Conservation (phyloP, 2,888 invertebrate genomes). For the Pyrochroa serraticornis region DNA sequence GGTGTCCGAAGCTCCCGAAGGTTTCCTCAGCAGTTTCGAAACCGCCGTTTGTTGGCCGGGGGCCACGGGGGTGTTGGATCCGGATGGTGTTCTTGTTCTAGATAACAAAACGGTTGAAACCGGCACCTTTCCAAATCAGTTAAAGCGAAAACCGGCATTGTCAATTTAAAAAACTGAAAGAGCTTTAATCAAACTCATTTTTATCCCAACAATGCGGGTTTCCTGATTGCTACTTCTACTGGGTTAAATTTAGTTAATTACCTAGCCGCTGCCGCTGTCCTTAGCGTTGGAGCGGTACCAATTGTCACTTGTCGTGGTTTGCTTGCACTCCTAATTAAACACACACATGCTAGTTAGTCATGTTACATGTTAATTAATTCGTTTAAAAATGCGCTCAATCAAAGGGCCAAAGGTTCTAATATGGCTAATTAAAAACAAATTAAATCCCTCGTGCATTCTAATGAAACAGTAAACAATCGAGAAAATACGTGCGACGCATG, state of each 20-base stretch:
- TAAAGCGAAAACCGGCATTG: background rate
- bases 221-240: constrained; percentile 17
- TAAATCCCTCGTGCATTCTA: constrained; percentile 6
- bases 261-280: constrained; percentile 59
- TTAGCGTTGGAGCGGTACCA: constrained; percentile 56
- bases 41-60: constrained; percentile 68
- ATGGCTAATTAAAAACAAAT: background rate
- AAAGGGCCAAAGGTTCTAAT: background rate
- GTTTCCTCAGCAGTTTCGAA: constrained; percentile 68
- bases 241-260: constrained; percentile 47
- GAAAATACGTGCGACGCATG: constrained; percentile 2
- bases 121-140: background rate
- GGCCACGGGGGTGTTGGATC: constrained; percentile 74
- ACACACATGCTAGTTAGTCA: constrained; percentile 51
- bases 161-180: background rate
- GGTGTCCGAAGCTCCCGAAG: constrained; percentile 73
- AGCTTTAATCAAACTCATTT: background rate
- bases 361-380: constrained; percentile 15
- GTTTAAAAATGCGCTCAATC: constrained; percentile 1
- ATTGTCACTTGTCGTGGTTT: constrained; percentile 56
- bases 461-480: constrained; percentile 10
- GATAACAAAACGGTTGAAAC: constrained; percentile 17
- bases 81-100: constrained; percentile 79
- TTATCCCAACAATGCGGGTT: background rate
- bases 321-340: constrained; percentile 54